Evolutionary conservation across 1,140 invertebrate species (phyloP), one percentile per base, ranked within the genome.

Genomic region (Thaumetopoea pityocampa): DNA sequence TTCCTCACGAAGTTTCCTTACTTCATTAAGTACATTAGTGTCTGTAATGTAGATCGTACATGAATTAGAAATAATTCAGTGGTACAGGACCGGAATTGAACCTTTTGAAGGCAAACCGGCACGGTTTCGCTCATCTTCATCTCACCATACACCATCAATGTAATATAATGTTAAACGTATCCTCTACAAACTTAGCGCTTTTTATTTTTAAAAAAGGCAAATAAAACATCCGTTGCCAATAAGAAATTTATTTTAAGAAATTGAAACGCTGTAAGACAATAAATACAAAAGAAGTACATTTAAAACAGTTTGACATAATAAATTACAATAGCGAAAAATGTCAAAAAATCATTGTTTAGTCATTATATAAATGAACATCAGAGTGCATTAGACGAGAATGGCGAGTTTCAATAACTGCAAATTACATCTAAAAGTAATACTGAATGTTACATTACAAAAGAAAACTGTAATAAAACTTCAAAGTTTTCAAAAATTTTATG

Each of bases 231-330:
- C 4, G 15, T 46, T 62, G 54, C 61, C 67, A 67, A 72, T 70
- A 66, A 72, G 57, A 60, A 63, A 60, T 67, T 72, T 74, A 68
- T 60, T 63, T 41, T 53, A 57, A 58, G 47, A 52, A 56, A 50
- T 65, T 60, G 63, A 68, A 65, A 62, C 57, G 60, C 53, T 44
- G 56, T 73, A 73, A 73, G 69, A n/a, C n/a, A n/a, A n/a, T 73
- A 73, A 60, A 67, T 67, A 63, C 44, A 64, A 70, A 62, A 54
- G n/a, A 64, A 67, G 43, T 57, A 65, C 59, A 61, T 50, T 49
- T 51, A 37, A 54, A 58, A 61, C 40, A 28, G 14, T 37, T 22
- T 5, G 1, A 15, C 28, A 38, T 14, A 28, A 18, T 32, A 41
- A 41, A 41, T 23, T 27, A 41, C 43, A 50, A 60, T 67, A 57